phyloP scores from a whole-genome alignment of 2,113 vertebrate genomes.

The Heterotis niloticus region DNA sequence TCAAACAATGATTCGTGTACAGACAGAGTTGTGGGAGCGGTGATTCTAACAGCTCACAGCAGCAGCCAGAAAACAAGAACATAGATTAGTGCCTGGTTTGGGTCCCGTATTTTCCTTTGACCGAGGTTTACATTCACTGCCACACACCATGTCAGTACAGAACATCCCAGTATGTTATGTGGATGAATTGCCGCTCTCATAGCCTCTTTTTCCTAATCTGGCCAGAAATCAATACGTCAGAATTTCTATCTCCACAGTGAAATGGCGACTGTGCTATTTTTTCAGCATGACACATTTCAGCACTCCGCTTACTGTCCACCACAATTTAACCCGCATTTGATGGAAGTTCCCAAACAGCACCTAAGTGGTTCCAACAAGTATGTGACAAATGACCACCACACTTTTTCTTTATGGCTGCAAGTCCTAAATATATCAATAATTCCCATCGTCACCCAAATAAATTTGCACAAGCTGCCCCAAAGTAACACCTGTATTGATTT shows the following conservation, averaged over 20 bases:
- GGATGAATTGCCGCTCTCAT: neutral
- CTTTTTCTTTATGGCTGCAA: neutral
- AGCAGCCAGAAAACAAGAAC: neutral
- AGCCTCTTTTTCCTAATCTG: slow-evolving; percentile 7
- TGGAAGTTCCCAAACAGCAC: neutral
- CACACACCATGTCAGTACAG: neutral
- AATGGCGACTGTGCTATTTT: neutral
- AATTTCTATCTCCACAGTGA: neutral
- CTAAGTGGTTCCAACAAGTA: neutral
- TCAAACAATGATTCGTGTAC: no score
- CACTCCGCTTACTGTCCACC: neutral
- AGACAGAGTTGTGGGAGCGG: no score
- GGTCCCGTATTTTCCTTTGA: neutral
- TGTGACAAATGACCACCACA: neutral
- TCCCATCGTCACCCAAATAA: neutral
- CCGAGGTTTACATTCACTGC: neutral
- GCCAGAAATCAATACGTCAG: neutral
- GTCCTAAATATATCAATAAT: slow-evolving; percentile 10
- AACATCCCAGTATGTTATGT: neutral
- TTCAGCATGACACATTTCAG: neutral
- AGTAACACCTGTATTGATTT: neutral
- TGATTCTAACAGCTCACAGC: neutral
- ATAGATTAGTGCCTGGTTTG: neutral
- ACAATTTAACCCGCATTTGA: neutral
- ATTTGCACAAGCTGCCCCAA: neutral